A percentile compares a stretch with the other conserved stretches of the same genome.
Conservation (phyloP, 2,113 vertebrate species). For the Sylvietta virens region DNA sequence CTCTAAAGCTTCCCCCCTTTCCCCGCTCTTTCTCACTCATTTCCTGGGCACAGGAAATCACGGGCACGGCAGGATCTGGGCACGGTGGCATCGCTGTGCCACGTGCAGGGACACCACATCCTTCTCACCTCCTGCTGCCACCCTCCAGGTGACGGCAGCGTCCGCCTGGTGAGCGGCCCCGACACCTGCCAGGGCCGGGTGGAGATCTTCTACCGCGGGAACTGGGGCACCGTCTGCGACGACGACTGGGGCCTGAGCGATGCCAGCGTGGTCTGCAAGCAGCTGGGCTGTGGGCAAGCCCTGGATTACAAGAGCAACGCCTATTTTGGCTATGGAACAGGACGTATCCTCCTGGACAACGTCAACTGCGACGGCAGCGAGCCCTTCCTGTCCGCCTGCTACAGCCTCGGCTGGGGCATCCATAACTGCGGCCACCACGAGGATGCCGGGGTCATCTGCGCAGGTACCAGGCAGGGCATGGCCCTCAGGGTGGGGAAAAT, state of each 20-base stretch:
- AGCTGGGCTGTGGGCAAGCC: constrained; percentile 82
- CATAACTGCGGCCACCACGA: constrained; percentile 97
- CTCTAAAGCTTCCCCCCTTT: background rate
- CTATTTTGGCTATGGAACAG: constrained; percentile 88
- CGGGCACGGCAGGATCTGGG: fast-evolving
- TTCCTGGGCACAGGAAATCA: too few relatives aligned
- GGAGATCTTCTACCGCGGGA: constrained; percentile 86
- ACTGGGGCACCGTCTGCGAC: constrained; percentile 94
- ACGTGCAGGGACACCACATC: background rate
- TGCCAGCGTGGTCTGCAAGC: constrained; percentile 87
- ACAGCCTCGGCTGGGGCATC: constrained; percentile 90
- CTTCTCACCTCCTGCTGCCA: background rate
- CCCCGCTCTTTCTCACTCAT: fast-evolving
- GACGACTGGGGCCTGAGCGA: constrained; percentile 89
- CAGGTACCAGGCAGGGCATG: constrained; percentile 65
- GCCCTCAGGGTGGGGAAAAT: fast-evolving
- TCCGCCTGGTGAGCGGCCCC: constrained; percentile 80
- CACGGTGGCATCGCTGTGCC: fast-evolving
- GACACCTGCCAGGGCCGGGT: constrained; percentile 87
- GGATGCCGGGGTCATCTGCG: constrained; percentile 88
- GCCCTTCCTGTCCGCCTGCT: constrained; percentile 74
- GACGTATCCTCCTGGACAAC: constrained; percentile 89
- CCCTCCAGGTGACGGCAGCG: constrained; percentile 80
- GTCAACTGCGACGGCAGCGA: constrained; percentile 86
- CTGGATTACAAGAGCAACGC: constrained; percentile 81